phyloP scores from a whole-genome alignment of 2,888 invertebrate species.

The Archips crataeganus region DNA sequence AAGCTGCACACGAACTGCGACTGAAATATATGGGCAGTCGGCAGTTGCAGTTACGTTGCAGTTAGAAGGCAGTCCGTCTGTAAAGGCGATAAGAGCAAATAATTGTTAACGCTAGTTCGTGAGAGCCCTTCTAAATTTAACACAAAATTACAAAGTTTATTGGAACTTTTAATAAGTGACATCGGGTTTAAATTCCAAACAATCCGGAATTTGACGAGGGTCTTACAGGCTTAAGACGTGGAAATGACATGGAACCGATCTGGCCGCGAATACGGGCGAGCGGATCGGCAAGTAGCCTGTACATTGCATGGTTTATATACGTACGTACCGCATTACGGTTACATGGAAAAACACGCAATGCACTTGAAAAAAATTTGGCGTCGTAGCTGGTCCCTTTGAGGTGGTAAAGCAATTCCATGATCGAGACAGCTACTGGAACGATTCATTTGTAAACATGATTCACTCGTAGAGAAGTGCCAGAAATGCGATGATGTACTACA shows the following conservation, averaged over 20 bases:
- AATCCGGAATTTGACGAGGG: neutral
- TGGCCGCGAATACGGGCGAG: neutral
- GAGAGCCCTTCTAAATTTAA: neutral
- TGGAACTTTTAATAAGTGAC: neutral
- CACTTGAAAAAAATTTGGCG: neutral
- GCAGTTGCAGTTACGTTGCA: too few species aligned
- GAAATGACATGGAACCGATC: neutral
- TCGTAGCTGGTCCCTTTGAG: neutral
- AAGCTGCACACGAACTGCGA: too few species aligned
- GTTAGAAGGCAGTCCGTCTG: too few species aligned
- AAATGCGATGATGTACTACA: neutral
- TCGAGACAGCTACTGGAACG: neutral
- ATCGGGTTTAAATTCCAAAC: slow-evolving; percentile 2
- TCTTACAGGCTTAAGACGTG: too few species aligned
- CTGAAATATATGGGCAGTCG: too few species aligned
- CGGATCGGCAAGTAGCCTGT: neutral
- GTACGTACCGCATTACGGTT: too few species aligned
- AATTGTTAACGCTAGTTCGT: neutral
- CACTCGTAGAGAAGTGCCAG: neutral
- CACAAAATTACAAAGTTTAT: neutral
- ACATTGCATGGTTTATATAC: too few species aligned
- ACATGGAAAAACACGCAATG: neutral
- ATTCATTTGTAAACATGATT: neutral
- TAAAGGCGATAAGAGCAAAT: too few species aligned
- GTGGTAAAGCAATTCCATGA: neutral